These are phyloP conservation scores for Podarcis siculus DNA, from an alignment of 2,797 vertebrate genomes.

Conservation along the genomic window DNA sequence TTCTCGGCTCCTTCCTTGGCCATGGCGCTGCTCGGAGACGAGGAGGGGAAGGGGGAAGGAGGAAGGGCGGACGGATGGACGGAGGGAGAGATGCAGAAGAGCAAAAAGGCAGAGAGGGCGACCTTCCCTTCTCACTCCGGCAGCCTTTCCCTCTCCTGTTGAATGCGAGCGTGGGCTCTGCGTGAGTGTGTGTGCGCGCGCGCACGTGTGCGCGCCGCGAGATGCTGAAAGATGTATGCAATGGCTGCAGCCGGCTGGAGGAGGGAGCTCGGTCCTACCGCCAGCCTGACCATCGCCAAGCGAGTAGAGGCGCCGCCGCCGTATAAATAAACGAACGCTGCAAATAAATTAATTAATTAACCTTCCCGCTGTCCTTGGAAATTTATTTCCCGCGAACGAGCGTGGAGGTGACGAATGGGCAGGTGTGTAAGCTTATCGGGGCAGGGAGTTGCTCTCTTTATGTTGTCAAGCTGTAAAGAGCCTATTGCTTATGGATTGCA, in stretches of 20 bases:
- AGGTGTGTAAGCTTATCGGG: neutral
- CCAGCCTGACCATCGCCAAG: conserved; percentile 74
- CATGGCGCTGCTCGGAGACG: conserved; percentile 76
- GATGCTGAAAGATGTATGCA: conserved; percentile 44
- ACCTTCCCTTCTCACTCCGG: neutral
- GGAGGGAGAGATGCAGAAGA: neutral
- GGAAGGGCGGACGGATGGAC: neutral
- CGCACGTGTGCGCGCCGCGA: neutral
- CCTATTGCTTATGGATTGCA: neutral
- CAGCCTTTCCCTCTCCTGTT: neutral
- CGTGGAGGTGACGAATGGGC: neutral
- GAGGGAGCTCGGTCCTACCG: conserved; percentile 32
- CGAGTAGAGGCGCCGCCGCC: conserved; percentile 65
- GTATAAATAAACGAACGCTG: too few relatives aligned
- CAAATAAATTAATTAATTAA: too few relatives aligned
- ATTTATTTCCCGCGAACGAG: neutral
- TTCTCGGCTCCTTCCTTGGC: conserved; percentile 89
- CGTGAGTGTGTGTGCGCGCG: neutral
- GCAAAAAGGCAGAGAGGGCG: too few relatives aligned
- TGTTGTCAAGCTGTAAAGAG: neutral
- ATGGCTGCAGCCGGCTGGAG: conserved; percentile 48
- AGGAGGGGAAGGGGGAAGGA: neutral
- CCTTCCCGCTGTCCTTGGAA: neutral
- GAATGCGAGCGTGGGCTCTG: conserved; percentile 16
- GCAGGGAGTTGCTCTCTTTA: neutral